A percentile compares a stretch with the other conserved stretches of the same genome.
phyloP scores from a whole-genome alignment of 1,140 invertebrate genomes.

The Panulirus ornatus region DNA sequence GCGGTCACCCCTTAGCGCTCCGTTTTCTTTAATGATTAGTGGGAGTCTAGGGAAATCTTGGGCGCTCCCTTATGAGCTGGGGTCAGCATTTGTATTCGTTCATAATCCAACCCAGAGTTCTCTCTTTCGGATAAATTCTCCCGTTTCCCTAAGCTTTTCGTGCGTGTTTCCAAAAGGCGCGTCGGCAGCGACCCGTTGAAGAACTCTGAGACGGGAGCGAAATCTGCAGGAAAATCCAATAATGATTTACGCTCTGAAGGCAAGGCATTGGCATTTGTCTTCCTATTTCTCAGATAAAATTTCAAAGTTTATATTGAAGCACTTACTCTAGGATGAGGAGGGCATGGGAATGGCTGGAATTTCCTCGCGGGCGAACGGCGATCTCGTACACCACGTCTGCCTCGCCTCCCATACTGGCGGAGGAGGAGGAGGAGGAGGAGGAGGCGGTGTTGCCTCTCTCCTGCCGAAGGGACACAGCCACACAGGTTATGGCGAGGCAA shows the following conservation, averaged over 20 bases:
- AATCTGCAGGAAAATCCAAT: not conserved
- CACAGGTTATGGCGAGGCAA: not conserved
- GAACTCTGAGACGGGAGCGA: conserved; percentile 11
- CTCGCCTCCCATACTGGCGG: not conserved
- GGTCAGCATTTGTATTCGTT: conserved; percentile 68
- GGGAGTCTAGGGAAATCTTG: conserved; percentile 67
- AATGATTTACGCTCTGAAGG: conserved; percentile 24
- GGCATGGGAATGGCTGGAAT: conserved; percentile 67
- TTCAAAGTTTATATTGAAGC: conserved; percentile 70
- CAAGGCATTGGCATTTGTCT: conserved; percentile 66
- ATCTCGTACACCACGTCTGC: not conserved
- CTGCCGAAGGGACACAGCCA: not conserved
- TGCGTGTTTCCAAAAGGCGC: not conserved
- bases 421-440: not conserved
- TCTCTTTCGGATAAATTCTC: not conserved
- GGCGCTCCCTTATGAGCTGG: conserved; percentile 35
- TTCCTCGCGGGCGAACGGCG: not conserved
- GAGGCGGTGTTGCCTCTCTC: not conserved
- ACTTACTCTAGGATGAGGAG: conserved; percentile 63
- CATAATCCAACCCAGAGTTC: conserved; percentile 45
- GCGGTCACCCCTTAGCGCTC: conserved; percentile 21
- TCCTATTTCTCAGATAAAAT: conserved; percentile 70
- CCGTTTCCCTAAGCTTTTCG: not conserved
- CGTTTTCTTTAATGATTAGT: conserved; percentile 70
- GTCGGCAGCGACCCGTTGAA: not conserved